Percentiles rank a stretch among this genome's conserved stretches.
These are phyloP conservation scores for Syngnathus floridae DNA, from an alignment of 2,113 vertebrate genomes.

Conservation along the genomic window DNA sequence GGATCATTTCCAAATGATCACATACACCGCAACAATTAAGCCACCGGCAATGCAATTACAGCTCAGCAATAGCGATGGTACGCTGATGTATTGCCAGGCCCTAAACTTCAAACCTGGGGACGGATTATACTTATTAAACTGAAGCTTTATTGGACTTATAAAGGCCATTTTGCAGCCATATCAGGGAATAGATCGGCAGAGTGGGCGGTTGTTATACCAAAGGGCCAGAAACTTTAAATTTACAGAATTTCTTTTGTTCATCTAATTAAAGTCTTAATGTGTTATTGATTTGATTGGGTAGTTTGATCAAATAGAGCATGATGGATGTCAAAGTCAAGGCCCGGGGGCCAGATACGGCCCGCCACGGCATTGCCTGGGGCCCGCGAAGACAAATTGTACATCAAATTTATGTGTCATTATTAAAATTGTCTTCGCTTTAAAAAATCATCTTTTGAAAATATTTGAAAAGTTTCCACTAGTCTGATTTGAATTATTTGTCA, in stretches of 20 bases:
- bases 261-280: background rate
- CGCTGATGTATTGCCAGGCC: constrained; percentile 61
- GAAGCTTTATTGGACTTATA: constrained; percentile 61
- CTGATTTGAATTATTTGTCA: too few species aligned
- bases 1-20: constrained; percentile 71
- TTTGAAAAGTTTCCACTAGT: too few species aligned
- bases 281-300: background rate
- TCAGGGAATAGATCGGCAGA: constrained; percentile 43
- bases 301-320: background rate
- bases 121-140: constrained; percentile 64
- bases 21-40: constrained; percentile 71
- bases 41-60: constrained; percentile 68
- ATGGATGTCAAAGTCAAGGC: too few species aligned
- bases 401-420: too few species aligned
- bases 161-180: constrained; percentile 44
- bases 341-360: too few species aligned
- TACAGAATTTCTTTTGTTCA: background rate
- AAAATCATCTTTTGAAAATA: too few species aligned
- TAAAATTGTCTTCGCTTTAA: too few species aligned
- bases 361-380: too few species aligned
- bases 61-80: constrained; percentile 50
- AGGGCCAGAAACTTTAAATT: constrained; percentile 8
- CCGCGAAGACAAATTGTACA: too few species aligned
- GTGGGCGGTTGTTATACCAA: constrained; percentile 35
- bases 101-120: constrained; percentile 60